These are phyloP conservation scores for Halocynthia roretzi DNA, from an alignment of 23 tunicate species.

Conservation along the genomic window DNA sequence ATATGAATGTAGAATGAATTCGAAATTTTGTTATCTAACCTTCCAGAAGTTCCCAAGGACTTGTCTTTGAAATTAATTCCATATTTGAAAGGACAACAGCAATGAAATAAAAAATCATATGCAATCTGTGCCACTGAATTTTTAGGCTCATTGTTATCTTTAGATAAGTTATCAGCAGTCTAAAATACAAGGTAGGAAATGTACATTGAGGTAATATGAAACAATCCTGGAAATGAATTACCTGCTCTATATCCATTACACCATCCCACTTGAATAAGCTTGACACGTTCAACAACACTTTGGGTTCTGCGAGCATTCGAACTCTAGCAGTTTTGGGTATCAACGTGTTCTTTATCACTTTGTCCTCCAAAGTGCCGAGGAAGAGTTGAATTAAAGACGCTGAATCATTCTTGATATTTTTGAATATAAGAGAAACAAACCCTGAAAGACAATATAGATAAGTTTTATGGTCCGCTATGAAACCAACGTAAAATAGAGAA, in stretches of 20 bases:
- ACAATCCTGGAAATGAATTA: background rate
- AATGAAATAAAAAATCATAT: conserved; percentile 31
- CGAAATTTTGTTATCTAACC: background rate
- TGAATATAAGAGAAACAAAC: conserved; percentile 35
- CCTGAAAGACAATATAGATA: conserved; percentile 10
- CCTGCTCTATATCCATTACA: conserved; percentile 7
- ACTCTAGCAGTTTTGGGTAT: conserved; percentile 49
- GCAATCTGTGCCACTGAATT: conserved; percentile 18
- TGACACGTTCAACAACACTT: conserved; percentile 28
- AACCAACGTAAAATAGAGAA: background rate
- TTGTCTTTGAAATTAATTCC: conserved; percentile 56
- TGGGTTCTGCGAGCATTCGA: conserved; percentile 30
- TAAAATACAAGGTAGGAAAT: too few species aligned
- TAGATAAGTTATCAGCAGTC: background rate
- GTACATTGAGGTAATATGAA: too few species aligned
- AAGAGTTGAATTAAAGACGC: conserved; percentile 35
- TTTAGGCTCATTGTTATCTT: background rate
- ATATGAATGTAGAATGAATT: too few species aligned
- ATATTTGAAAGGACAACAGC: conserved; percentile 48
- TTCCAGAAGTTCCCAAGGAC: conserved; percentile 26
- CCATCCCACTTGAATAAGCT: conserved; percentile 52
- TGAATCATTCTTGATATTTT: conserved; percentile 16
- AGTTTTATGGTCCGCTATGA: background rate
- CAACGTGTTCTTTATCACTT: conserved; percentile 21
- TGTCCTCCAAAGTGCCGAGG: conserved; percentile 22